Evolutionary conservation across 2,113 vertebrate species (phyloP).

Genomic region (Carassius carassius): DNA sequence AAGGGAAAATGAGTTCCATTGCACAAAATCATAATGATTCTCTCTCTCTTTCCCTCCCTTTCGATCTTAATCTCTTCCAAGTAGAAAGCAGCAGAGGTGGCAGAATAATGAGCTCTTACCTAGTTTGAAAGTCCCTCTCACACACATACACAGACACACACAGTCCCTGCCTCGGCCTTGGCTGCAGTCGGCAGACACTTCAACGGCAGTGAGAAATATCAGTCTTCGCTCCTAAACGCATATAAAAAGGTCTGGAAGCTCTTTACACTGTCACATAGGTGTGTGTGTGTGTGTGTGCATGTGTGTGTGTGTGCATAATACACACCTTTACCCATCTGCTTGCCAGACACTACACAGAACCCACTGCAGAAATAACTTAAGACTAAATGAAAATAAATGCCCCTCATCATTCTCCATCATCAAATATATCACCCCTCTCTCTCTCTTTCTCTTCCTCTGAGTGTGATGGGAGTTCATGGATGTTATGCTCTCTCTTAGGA

Average conservation of each 20-base stretch:
- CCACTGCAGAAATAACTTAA: constrained; percentile 36
- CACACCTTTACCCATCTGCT: constrained; percentile 40
- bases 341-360: constrained; percentile 41
- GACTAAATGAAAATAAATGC: constrained; percentile 47
- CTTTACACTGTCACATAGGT: constrained; percentile 39
- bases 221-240: constrained; percentile 32
- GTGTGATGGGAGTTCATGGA: constrained; percentile 39
- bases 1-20: constrained; percentile 38
- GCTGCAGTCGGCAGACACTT: not conserved
- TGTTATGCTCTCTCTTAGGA: constrained; percentile 38
- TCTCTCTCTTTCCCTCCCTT: not conserved
- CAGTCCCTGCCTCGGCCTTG: not conserved
- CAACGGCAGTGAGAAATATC: constrained; percentile 29
- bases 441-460: constrained; percentile 1
- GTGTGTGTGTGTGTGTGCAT: not conserved
- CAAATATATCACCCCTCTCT: constrained; percentile 38
- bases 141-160: constrained; percentile 19
- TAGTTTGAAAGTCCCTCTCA: constrained; percentile 38
- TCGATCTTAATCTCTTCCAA: constrained; percentile 36
- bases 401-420: constrained; percentile 44
- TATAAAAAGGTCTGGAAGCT: constrained; percentile 30
- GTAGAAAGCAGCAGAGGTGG: constrained; percentile 24
- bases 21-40: constrained; percentile 33
- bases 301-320: not conserved
- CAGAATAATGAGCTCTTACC: constrained; percentile 48